Evolutionary conservation across 2,797 vertebrate species (phyloP).

Genomic region (Delichon dasypus): DNA sequence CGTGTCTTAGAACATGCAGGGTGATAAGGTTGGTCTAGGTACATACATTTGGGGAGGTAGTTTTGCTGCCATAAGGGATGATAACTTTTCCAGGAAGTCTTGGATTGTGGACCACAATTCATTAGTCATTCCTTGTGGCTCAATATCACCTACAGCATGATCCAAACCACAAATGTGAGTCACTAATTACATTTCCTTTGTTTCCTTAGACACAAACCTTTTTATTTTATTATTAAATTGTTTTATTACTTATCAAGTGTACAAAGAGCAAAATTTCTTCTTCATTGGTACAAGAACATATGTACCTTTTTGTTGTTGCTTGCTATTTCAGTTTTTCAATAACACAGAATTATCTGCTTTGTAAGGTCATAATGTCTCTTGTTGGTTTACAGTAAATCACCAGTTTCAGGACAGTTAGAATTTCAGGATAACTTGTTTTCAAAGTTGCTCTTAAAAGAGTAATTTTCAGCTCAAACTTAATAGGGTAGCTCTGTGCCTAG

Average conservation of each 20-base stretch:
- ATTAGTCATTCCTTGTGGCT: not conserved
- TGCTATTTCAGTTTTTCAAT: not conserved
- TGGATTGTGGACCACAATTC: not conserved
- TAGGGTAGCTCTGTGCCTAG: not conserved
- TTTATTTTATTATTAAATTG: not conserved
- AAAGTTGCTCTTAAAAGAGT: not conserved
- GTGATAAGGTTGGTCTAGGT: not conserved
- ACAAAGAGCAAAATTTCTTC: not conserved
- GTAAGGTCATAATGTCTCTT: not conserved
- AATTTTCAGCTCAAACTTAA: not conserved
- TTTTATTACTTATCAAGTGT: not conserved
- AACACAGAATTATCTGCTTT: not conserved
- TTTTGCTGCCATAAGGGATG: not conserved
- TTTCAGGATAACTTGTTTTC: not conserved
- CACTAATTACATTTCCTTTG: not conserved
- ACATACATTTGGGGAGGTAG: not conserved
- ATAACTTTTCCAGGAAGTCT: not conserved
- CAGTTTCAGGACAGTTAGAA: not conserved
- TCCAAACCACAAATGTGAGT: not conserved
- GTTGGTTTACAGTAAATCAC: not conserved
- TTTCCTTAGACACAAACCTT: not conserved
- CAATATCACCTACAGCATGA: not conserved
- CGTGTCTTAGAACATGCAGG: not conserved
- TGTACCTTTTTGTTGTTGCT: not conserved
- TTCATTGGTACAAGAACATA: not conserved